phyloP scores from a whole-genome alignment of 2,113 vertebrate genomes.

The Vimba vimba region DNA sequence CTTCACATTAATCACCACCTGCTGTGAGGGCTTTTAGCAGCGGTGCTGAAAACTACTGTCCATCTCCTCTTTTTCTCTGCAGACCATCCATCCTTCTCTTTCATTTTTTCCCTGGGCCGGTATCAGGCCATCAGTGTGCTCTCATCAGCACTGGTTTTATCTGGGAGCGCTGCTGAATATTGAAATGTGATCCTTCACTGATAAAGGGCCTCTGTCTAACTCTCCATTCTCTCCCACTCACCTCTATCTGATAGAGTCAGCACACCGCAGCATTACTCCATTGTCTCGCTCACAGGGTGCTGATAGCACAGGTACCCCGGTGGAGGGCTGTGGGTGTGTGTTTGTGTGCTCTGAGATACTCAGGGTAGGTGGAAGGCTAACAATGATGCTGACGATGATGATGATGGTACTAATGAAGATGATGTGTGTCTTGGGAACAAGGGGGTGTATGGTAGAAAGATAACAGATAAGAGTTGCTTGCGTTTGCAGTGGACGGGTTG shows the following conservation, averaged over 20 bases:
- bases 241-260: slow-evolving; percentile 78
- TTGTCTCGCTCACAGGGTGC: slow-evolving; percentile 51
- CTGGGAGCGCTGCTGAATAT: slow-evolving; percentile 90
- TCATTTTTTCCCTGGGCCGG: slow-evolving; percentile 75
- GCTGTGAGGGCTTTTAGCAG: slow-evolving; percentile 80
- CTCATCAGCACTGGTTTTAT: slow-evolving; percentile 94
- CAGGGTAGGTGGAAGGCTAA: slow-evolving; percentile 26
- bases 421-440: slow-evolving; percentile 34
- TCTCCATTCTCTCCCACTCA: slow-evolving; percentile 83
- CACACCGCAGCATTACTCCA: slow-evolving; percentile 71
- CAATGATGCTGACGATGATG: slow-evolving; percentile 16
- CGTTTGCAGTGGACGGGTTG: neutral
- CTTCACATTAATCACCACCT: slow-evolving; percentile 93
- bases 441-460: slow-evolving; percentile 4
- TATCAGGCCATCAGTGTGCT: slow-evolving; percentile 93
- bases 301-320: slow-evolving; percentile 45
- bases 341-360: slow-evolving; percentile 31
- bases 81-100: slow-evolving; percentile 47
- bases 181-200: slow-evolving; percentile 96
- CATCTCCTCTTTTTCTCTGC: slow-evolving; percentile 66
- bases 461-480: neutral
- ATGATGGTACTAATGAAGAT: slow-evolving; percentile 45
- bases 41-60: slow-evolving; percentile 90
- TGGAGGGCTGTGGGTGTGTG: slow-evolving; percentile 44
- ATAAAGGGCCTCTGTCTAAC: slow-evolving; percentile 92